Evolutionary conservation across 92 coral and sea anemone species (phyloP).

Genomic region (Phenganax stokvisi): DNA sequence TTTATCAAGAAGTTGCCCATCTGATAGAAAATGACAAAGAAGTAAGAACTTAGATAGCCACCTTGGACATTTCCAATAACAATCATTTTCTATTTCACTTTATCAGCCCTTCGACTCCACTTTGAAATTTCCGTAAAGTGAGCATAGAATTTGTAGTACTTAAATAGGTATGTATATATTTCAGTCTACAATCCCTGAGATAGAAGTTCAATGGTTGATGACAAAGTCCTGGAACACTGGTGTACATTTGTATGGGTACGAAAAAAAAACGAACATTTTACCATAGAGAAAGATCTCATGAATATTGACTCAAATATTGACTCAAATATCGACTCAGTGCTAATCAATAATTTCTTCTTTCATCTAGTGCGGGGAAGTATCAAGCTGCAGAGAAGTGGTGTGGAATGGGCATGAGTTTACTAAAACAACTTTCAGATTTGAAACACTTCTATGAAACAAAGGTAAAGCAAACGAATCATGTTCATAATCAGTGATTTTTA

Average conservation of each 20-base stretch:
- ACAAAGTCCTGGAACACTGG: conserved; percentile 98
- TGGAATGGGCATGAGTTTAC: conserved; percentile 80
- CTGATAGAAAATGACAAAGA: conserved; percentile 53
- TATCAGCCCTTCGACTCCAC: too few relatives aligned
- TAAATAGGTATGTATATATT: not conserved
- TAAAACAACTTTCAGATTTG: conserved; percentile 69
- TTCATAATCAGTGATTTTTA: not conserved
- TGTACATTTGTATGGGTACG: conserved; percentile 81
- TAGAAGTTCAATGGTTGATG: conserved; percentile 94
- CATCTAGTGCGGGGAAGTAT: conserved; percentile 58
- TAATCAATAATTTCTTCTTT: not conserved
- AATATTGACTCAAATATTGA: too few relatives aligned
- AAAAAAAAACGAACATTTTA: not conserved
- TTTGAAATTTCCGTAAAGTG: too few relatives aligned
- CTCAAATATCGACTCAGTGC: too few relatives aligned
- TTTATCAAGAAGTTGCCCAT: conserved; percentile 72
- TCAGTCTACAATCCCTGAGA: conserved; percentile 80
- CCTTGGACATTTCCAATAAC: too few relatives aligned
- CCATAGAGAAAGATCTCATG: not conserved
- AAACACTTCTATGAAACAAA: conserved; percentile 80
- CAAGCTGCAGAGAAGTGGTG: conserved; percentile 98
- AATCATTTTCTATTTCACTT: too few relatives aligned
- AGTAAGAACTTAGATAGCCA: conserved; percentile 38
- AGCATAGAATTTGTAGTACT: not conserved
- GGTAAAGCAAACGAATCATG: conserved; percentile 44